phyloP scores from a whole-genome alignment of 2,113 vertebrate genomes.

The Ciconia stormi region DNA sequence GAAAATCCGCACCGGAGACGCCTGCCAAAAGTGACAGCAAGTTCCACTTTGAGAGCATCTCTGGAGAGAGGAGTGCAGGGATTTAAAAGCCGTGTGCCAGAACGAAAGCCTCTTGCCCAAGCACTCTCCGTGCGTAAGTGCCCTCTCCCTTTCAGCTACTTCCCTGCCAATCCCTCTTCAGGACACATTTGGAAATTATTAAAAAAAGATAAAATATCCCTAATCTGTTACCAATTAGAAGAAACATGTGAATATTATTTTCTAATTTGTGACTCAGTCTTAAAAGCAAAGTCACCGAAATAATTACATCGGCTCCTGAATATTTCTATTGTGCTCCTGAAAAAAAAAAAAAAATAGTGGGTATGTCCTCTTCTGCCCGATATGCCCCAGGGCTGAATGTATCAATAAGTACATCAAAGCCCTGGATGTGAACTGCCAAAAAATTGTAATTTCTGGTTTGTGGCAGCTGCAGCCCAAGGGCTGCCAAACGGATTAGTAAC shows the following conservation, averaged over 20 bases:
- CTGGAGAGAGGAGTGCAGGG: not conserved
- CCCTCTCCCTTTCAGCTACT: not conserved
- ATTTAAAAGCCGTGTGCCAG: not conserved
- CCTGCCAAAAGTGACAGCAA: constrained; percentile 22
- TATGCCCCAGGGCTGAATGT: constrained; percentile 25
- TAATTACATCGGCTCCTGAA: constrained; percentile 77
- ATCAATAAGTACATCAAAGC: constrained; percentile 63
- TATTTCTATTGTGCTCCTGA: constrained; percentile 67
- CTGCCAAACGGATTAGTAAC: not conserved
- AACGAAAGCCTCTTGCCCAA: not conserved
- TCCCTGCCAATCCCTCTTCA: not conserved
- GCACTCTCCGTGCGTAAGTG: not conserved
- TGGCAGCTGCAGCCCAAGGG: constrained; percentile 22
- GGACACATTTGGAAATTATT: constrained; percentile 79
- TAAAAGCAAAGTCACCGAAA: constrained; percentile 81
- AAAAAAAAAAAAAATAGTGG: not conserved
- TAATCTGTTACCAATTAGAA: constrained; percentile 80
- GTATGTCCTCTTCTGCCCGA: not conserved
- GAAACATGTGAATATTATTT: constrained; percentile 80
- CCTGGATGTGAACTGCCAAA: not conserved
- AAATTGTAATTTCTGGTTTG: not conserved
- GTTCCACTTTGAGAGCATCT: not conserved
- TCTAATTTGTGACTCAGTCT: constrained; percentile 79
- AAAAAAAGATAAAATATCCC: constrained; percentile 66
- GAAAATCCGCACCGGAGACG: not conserved